Conservation (phyloP, 2,797 vertebrate species). For the Peromyscus attwateri region DNA sequence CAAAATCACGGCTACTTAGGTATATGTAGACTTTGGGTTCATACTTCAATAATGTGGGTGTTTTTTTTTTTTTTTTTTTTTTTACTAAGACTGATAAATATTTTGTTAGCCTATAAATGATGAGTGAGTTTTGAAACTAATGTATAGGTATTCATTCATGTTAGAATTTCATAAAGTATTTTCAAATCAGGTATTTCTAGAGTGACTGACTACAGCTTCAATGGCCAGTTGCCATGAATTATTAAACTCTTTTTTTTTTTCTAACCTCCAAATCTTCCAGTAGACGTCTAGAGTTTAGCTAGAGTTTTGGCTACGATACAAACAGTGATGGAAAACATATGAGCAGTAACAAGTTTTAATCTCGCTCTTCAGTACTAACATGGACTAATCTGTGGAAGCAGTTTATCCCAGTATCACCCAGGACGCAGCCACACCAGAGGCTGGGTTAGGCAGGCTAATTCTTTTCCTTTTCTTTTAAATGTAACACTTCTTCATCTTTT, state of each 20-base stretch:
- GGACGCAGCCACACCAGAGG: constrained; percentile 89
- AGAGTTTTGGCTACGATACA: constrained; percentile 93
- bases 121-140: constrained; percentile 39
- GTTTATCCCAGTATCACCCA: constrained; percentile 91
- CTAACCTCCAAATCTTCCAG: constrained; percentile 88
- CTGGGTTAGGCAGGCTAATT: constrained; percentile 79
- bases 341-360: constrained; percentile 93
- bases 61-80: no score
- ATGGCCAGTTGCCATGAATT: constrained; percentile 88
- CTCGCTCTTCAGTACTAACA: constrained; percentile 91
- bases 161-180: constrained; percentile 73
- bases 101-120: constrained; percentile 22
- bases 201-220: constrained; percentile 85
- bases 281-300: constrained; percentile 91
- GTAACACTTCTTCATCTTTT: constrained; percentile 62
- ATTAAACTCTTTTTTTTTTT: constrained; percentile 84
- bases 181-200: constrained; percentile 84
- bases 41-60: neutral
- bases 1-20: constrained; percentile 9
- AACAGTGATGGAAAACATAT: constrained; percentile 96
- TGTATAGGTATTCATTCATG: constrained; percentile 61
- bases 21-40: constrained; percentile 5
- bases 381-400: constrained; percentile 91
- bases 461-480: constrained; percentile 76
- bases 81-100: neutral